Evolutionary conservation across 2,113 vertebrate genomes (phyloP), one percentile per base, ranked within the genome.

Genomic region (Corythoichthys haematopterus): DNA sequence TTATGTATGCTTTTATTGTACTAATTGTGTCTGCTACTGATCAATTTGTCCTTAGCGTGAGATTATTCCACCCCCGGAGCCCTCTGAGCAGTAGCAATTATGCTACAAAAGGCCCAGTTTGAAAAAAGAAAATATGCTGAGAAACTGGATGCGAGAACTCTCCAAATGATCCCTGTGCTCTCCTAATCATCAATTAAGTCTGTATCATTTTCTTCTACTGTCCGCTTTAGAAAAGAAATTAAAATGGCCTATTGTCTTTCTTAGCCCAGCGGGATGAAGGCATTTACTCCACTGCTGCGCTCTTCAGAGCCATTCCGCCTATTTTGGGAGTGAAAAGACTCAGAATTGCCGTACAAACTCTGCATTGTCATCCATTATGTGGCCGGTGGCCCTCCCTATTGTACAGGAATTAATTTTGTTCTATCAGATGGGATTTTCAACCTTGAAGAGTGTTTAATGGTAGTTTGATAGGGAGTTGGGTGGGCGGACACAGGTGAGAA

Each of bases 241-340:
- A 86, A 82, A 88, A 88, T 79, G 80, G 79, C 73, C 77, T 75
- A 86, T 88, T 88, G 87, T 88, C 88, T 88, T 89, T 87, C 82
- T 83, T 83, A 87, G 84, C 80, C 88, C 81, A 70, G 68, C 77
- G 85, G 82, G 84, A 87, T 81, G 80, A 90, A 86, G 85, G 78
- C 83, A 84, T 89, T 88, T 88, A 85, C 79, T 80, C 77, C 20
- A 58, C 73, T 70, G 72, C 80, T 56, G 73, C 74, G 50, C 69
- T 13, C 60, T 50, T 72, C 82, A 60, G 12, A 66, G 85, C 82
- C 80, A 68, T 82, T 70, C 74, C 77, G 72, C 78, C 71, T 84
- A 87, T 88, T 88, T 57, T 84, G 75, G 65, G 70, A 84, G 73
- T 81, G 82, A 87, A 88, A 84, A 74, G 83, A 84, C 87, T 84